Evolutionary conservation across 2,113 vertebrate species (phyloP), one percentile per base, ranked within the genome.

Genomic region (Gopherus flavomarginatus): DNA sequence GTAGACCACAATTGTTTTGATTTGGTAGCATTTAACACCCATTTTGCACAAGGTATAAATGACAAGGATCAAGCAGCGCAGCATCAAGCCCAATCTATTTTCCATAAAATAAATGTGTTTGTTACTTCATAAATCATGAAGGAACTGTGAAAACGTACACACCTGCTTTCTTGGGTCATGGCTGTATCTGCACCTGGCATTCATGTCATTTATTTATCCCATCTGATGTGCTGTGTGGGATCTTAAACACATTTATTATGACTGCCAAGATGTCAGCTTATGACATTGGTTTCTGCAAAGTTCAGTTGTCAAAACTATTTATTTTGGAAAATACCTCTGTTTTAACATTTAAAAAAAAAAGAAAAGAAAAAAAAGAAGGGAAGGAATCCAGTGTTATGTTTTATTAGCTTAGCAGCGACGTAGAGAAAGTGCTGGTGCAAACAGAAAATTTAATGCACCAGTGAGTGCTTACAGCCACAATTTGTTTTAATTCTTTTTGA

Each of bases 291-390:
- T 96, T 95, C 96, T 94, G 72, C 88, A 92, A 92, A 88, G 95
- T 94, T 92, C 90, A 90, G 93, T 91, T 89, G 92, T 97, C 96
- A 92, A 90, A 96, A 96, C 82, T 96, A 87, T 98, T 98, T 96
- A 86, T 87, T 95, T 98, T 98, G 97, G 96, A 98, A 96, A 91
- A 96, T 92, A 95, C 87, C 92, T 97, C 96, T 94, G 57, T 98
- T 98, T 97, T 96, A 87, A 94, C 94, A 95, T 95, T 92, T 72
- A 75, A 13, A 87, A 85, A 85, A 24, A 19, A 4, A n/a, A 49
- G 10, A 49, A 35, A 3, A 1, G 4, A 50, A 50, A 5, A 16
- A 50, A 14, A 85, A 87, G 95, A 85, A 72, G n/a, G 89, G 86
- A 93, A 94, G 96, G 94, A 95, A 92, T 87, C 69, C 38, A 0